phyloP scores from a whole-genome alignment of 2,797 vertebrate genomes.

The Sebastes jordani region DNA sequence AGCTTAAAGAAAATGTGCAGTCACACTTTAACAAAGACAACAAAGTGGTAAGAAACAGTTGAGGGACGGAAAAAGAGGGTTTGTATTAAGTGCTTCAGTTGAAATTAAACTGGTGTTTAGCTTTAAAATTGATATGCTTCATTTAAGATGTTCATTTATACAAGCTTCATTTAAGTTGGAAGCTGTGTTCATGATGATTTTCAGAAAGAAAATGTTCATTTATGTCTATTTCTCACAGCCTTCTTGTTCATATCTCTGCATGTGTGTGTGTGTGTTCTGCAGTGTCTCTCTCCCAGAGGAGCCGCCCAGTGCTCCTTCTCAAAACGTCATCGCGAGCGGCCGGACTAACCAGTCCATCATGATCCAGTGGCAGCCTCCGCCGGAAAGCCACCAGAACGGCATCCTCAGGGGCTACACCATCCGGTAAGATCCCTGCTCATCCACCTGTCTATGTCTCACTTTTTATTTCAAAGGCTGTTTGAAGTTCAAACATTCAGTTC shows the following conservation, averaged over 20 bases:
- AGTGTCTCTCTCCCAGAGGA: slow-evolving; percentile 95
- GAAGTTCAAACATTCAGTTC: background rate
- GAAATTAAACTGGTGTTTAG: accelerated
- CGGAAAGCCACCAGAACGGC: slow-evolving; percentile 95
- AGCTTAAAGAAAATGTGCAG: no score
- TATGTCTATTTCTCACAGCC: background rate
- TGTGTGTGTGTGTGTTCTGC: slow-evolving; percentile 56
- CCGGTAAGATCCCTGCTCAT: slow-evolving; percentile 77
- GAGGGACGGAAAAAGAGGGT: background rate
- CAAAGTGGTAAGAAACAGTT: no score
- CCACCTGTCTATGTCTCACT: no score
- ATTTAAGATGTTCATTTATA: no score
- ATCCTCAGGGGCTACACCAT: slow-evolving; percentile 91
- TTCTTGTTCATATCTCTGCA: background rate
- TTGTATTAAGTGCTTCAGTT: background rate
- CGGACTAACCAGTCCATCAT: slow-evolving; percentile 98
- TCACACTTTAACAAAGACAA: no score
- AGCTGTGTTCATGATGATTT: background rate
- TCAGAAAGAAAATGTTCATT: background rate
- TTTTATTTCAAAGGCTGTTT: background rate
- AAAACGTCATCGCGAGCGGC: slow-evolving; percentile 95
- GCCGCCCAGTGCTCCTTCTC: slow-evolving; percentile 91
- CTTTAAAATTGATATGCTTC: no score
- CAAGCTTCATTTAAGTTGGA: background rate
- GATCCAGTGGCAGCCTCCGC: slow-evolving; percentile 98